These are phyloP conservation scores for Coenonympha glycerion DNA, from an alignment of 2,888 invertebrate genomes.

Conservation along the genomic window DNA sequence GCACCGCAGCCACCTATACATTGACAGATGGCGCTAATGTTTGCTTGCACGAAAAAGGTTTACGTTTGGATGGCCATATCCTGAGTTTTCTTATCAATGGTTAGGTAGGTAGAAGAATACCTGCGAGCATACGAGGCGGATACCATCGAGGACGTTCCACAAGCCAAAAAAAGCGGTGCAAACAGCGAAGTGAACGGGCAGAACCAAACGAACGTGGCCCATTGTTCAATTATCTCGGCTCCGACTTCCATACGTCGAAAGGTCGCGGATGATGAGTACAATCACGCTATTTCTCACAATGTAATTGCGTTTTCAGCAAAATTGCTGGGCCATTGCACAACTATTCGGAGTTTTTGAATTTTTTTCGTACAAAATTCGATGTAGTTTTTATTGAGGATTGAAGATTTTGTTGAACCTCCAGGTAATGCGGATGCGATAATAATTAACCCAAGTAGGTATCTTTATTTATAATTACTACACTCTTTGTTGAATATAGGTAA, in stretches of 20 bases:
- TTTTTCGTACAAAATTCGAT: constrained; percentile 1
- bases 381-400: not conserved
- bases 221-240: constrained; percentile 40
- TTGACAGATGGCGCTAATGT: too few species aligned
- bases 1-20: too few species aligned
- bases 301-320: constrained; percentile 13
- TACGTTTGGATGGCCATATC: too few species aligned
- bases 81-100: too few species aligned
- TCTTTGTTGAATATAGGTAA: too few species aligned
- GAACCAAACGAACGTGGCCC: constrained; percentile 33
- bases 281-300: constrained; percentile 23
- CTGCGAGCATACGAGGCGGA: constrained; percentile 36
- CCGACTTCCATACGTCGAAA: constrained; percentile 32
- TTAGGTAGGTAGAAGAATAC: constrained; percentile 18
- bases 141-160: constrained; percentile 45
- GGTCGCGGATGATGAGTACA: constrained; percentile 32
- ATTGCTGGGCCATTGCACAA: constrained; percentile 1
- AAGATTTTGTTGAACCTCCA: not conserved
- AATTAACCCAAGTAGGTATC: too few species aligned
- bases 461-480: too few species aligned
- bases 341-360: not conserved
- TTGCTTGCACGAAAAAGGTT: too few species aligned
- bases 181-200: constrained; percentile 49
- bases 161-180: constrained; percentile 43
- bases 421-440: not conserved